A percentile compares a stretch with the other conserved stretches of the same genome.
phyloP scores from a whole-genome alignment of 2,888 invertebrate species.

The Pristionchus fissidentatus region DNA sequence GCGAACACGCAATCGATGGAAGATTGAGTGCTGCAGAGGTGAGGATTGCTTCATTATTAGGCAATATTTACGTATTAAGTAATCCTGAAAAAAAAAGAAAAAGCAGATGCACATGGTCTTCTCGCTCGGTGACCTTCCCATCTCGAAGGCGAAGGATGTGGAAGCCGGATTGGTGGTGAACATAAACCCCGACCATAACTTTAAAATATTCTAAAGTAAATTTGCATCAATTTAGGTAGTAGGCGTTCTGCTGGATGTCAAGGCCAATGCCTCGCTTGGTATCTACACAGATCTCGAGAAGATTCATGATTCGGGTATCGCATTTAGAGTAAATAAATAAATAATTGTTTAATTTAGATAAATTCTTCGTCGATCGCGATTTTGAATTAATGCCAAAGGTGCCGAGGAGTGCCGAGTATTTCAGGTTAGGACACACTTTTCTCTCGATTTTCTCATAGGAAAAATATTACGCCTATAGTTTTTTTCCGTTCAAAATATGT shows the following conservation, averaged over 20 bases:
- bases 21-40: not conserved
- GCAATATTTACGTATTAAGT: no score
- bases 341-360: not conserved
- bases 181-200: no score
- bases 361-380: not conserved
- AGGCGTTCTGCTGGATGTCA: not conserved
- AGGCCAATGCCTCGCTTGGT: not conserved
- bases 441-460: no score
- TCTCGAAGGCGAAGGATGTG: not conserved
- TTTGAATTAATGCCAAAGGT: not conserved
- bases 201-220: no score
- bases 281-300: not conserved
- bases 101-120: constrained; percentile 10
- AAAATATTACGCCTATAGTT: no score
- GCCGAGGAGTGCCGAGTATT: not conserved
- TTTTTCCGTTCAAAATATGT: no score
- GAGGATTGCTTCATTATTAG: no score
- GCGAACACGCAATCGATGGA: constrained; percentile 5
- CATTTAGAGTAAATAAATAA: not conserved
- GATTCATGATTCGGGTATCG: not conserved
- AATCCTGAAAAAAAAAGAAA: no score
- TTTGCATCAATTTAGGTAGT: not conserved
- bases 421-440: no score
- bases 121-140: not conserved
- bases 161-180: not conserved